Base-by-base conservation (phyloP, 2,113 vertebrate species). In the Xyliphius kryptos region DNA sequence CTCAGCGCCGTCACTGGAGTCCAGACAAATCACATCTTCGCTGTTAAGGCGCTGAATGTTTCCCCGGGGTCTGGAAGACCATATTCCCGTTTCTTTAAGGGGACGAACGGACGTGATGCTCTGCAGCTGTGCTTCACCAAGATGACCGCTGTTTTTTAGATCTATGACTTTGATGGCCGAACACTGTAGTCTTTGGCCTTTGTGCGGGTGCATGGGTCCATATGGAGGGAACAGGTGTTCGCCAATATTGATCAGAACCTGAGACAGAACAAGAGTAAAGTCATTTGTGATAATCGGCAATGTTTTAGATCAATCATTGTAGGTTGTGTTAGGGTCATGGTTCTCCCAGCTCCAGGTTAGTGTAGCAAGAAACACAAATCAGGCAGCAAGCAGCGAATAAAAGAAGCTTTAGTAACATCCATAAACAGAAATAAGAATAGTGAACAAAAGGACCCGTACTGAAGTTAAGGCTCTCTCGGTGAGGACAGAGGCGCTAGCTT, bases 181-280 rank as follows among this genome's bases (percentile, higher is more conserved):
- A 16, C 56, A 22, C 8, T 12, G 46, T 16, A n/a, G 20, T 51
- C 11, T 56, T 1, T n/a, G 12, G 13, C 63, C 14, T 49, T 44
- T 76, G 63, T 61, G 76, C 26, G 15, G 44, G 9, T 19, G n/a
- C 40, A 63, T 79, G 9, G 60, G 63, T 21, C 61, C 64, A 9
- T 68, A 36, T 65, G 65, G 12, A 59, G 47, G 26, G 71, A 77
- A 74, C 14, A 9, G 66, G 10, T 70, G 51, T 52, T 75, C 71
- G 9, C 58, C 74, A 67, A 84, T 74, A 55, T 87, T 74, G 10
- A 79, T 76, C 9, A 66, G 77, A 36, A 21, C 22, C 83, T 84
- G 49, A 43, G 17, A 59, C 6, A 69, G 36, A 41, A 14, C 40
- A 14, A 41, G 40, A 41, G 13, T 5, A 3, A 41, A 41, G 3